Evolutionary conservation across 2,888 invertebrate species (phyloP), one percentile per base, ranked within the genome.

Genomic region (Asteroscopus sphinx): DNA sequence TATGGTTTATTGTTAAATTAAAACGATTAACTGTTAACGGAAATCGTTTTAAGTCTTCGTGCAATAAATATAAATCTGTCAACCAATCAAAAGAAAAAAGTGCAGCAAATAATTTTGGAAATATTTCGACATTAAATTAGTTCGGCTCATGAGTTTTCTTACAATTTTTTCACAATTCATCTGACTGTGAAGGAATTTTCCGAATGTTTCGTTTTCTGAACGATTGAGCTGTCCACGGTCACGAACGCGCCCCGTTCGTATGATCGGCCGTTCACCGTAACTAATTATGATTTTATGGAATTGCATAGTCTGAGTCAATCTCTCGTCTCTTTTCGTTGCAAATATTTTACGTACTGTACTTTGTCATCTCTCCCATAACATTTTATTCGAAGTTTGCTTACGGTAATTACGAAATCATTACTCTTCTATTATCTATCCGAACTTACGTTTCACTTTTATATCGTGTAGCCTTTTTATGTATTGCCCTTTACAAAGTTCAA

Each of bases 241-340:
- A 87, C 86, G 87, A 84, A 59, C 68, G 69, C 76, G 55, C 44
- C 33, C 57, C 64, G 69, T 65, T 73, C 67, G 66, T 68, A 67
- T 49, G 80, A 79, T 79, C 82, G 89, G 86, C 81, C 87, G 76
- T 88, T 90, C 89, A 90, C 89, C 89, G 86, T 79, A 79, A 71
- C 85, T 72, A 82, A 87, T 83, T 71, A 44, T 26, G 62, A 86
- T 86, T 86, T 85, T 83, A 84, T 80, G 81, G 81, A 82, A 82
- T 83, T 78, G 81, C 82, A 77, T 71, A 72, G 67, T 79, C 66
- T 73, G 74, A 74, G 68, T 65, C 75, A 72, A 71, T 72, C 39
- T 63, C 68, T 72, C 63, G 52, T 71, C 61, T 71, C 49, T 62
- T 68, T 67, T 76, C 67, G 32, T 64, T 68, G 68, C 60, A 58